These are phyloP conservation scores for Tetraneura akinire DNA, from an alignment of 1,140 invertebrate species.

Conservation along the genomic window DNA sequence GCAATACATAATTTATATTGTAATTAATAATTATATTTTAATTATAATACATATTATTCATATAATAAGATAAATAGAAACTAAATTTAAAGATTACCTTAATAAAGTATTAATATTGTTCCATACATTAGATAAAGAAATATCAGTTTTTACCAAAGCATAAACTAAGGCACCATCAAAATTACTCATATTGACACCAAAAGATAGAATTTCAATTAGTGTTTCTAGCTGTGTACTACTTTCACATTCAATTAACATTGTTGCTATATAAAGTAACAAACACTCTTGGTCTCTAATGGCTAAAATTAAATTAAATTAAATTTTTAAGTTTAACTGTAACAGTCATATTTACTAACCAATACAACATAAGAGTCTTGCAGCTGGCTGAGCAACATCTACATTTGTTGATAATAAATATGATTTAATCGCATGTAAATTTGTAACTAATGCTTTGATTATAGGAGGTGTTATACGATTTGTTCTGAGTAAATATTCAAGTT, in stretches of 20 bases:
- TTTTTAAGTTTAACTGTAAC: neutral
- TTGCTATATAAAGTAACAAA: slow-evolving; percentile 34
- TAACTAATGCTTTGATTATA: slow-evolving; percentile 30
- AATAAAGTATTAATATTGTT: slow-evolving; percentile 32
- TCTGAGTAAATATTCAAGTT: slow-evolving; percentile 32
- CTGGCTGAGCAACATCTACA: slow-evolving; percentile 39
- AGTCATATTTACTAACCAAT: neutral
- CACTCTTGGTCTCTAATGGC: slow-evolving; percentile 30
- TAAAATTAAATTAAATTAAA: slow-evolving; percentile 2
- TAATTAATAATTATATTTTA: neutral
- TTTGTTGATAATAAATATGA: slow-evolving; percentile 33
- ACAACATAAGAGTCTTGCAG: slow-evolving; percentile 26
- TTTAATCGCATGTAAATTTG: slow-evolving; percentile 28
- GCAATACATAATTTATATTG: neutral
- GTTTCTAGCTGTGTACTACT: slow-evolving; percentile 31
- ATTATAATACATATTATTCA: neutral
- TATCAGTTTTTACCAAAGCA: slow-evolving; percentile 30
- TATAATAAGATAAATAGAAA: no score
- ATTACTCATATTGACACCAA: slow-evolving; percentile 27
- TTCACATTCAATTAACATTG: slow-evolving; percentile 40
- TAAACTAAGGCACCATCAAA: slow-evolving; percentile 37
- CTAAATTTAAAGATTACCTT: no score
- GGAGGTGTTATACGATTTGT: slow-evolving; percentile 26
- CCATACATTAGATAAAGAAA: slow-evolving; percentile 28
- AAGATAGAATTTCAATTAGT: slow-evolving; percentile 28